phyloP scores from a whole-genome alignment of 2,797 vertebrate species.

The Anguilla obscura region DNA sequence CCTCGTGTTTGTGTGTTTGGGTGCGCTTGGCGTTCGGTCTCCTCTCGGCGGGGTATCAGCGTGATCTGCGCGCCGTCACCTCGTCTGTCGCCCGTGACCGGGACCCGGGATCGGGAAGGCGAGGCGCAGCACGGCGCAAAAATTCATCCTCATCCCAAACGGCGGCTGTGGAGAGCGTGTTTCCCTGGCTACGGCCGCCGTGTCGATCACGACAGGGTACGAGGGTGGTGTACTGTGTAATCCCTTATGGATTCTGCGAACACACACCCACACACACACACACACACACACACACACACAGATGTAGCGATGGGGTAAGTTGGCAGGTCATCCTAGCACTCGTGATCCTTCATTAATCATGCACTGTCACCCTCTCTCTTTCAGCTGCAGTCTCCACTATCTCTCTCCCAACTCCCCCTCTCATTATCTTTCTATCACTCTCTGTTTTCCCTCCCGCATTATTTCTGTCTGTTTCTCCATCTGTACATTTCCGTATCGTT shows the following conservation, averaged over 20 bases:
- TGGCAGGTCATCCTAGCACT: background rate
- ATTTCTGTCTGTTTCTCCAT: background rate
- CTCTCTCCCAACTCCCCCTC: background rate
- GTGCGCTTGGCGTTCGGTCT: constrained; percentile 9
- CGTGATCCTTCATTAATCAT: background rate
- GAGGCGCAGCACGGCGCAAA: constrained; percentile 14
- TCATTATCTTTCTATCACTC: background rate
- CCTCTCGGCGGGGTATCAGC: constrained; percentile 29
- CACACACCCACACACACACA: too few relatives aligned
- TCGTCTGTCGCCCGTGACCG: constrained; percentile 17
- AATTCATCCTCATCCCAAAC: constrained; percentile 41
- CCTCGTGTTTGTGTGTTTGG: background rate
- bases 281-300: too few relatives aligned
- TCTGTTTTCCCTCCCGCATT: background rate
- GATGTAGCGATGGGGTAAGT: too few relatives aligned
- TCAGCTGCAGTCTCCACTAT: background rate
- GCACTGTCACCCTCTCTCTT: background rate
- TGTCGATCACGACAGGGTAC: too few relatives aligned
- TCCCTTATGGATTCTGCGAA: too few relatives aligned
- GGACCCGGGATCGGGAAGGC: constrained; percentile 5
- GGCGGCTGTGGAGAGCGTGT: constrained; percentile 4
- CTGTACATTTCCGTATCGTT: background rate
- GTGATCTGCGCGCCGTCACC: constrained; percentile 33
- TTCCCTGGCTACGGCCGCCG: background rate
- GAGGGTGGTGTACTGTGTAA: too few relatives aligned